Base-by-base conservation (phyloP, 92 coral and sea anemone species). In the Umimayanthus kanabou region DNA sequence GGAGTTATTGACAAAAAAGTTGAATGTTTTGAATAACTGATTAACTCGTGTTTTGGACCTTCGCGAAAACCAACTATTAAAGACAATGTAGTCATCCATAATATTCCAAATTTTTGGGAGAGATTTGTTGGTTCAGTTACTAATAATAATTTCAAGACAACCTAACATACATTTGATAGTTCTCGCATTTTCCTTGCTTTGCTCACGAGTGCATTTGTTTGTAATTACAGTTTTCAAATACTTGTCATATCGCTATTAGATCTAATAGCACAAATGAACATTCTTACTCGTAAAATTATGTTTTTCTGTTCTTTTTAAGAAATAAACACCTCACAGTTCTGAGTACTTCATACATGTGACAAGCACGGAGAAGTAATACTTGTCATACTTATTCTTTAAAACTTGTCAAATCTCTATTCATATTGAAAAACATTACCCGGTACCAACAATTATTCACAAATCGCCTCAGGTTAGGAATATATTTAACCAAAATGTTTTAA, bases 281-380 rank as follows among this genome's bases (percentile, higher is more conserved):
- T 57, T 57, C 16, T 69, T 25, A 25, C 14, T 61, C 47, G 29
- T 22, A 16, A 65, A 86, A 78, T 20, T 64, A 65, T 86, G 64
- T 61, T 50, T 7, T 29, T 5, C 76, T 58, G 70, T 28, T 79
- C 72, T 33, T 40, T 72, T 43, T 73, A 22, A 47, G 45, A 72
- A 80, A 76, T 81, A 55, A 77, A 82, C 55, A 33, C 71, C 45
- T 14, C 57, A 73, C 76, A 77, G 70, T 70, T 69, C 81, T 33
- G 42, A 14, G 47, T 28, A 37, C 33, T 53, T 40, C 9, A 26
- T 22, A 77, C 57, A 70, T 5, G 4, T 26, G 33, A 18, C 39
- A 25, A 70, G 18, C 75, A 70, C 33, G 6, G 7, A 70, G 15
- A 26, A 26, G 15, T 70, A 8, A 26, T 70, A 22, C 22, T 26